These are phyloP conservation scores for Eospalax fontanierii DNA, from an alignment of 2,797 vertebrate genomes.

Conservation along the genomic window DNA sequence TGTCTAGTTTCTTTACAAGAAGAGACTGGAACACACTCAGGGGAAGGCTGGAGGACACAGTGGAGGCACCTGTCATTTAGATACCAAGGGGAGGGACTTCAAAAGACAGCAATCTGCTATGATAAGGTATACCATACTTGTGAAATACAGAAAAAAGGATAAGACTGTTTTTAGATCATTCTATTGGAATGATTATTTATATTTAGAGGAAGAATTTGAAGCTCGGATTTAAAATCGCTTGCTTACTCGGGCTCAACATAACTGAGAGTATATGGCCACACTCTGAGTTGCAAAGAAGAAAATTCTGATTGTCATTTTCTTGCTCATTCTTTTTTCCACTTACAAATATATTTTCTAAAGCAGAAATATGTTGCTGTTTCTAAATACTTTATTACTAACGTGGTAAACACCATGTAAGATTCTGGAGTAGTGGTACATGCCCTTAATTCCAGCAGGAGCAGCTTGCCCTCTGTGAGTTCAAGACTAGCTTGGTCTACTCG, in stretches of 20 bases:
- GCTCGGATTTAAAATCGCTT: constrained; percentile 49
- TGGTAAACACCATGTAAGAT: constrained; percentile 57
- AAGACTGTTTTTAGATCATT: not conserved
- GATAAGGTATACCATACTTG: not conserved
- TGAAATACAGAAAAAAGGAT: not conserved
- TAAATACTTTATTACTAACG: constrained; percentile 54
- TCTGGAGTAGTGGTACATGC: no score
- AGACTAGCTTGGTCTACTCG: no score
- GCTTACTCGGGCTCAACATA: not conserved
- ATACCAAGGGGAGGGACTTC: not conserved
- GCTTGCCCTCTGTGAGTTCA: no score
- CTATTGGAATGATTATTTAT: constrained; percentile 2
- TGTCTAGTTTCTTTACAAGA: not conserved
- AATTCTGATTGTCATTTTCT: not conserved
- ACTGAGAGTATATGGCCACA: not conserved
- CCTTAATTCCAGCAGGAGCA: no score
- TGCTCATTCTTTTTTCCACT: not conserved
- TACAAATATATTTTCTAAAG: constrained; percentile 51
- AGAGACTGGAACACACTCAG: not conserved
- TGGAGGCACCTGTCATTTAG: not conserved
- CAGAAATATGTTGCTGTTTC: not conserved
- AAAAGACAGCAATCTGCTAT: not conserved
- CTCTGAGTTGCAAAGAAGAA: constrained; percentile 32
- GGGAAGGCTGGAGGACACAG: not conserved
- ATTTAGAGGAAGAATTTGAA: constrained; percentile 54